Base-by-base conservation (phyloP, 2,888 invertebrate species). In the Eupithecia subfuscata region DNA sequence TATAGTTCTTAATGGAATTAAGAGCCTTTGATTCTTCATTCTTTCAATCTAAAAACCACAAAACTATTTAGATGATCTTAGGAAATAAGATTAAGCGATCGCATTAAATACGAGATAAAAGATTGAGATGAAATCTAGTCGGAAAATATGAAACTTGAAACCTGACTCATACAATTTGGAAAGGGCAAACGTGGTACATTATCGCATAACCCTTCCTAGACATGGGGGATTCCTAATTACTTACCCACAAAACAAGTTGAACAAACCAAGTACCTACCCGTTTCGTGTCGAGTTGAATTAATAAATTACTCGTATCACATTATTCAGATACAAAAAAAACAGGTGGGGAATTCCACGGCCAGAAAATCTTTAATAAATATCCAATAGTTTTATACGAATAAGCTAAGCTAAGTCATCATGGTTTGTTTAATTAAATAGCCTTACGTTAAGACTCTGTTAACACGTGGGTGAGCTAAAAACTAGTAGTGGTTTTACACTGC, bases 201-300 rank as follows among this genome's bases (percentile, higher is more conserved):
- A 64, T 18, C 64, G 9, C 34, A 64, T 18, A 34, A 64, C 64
- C 64, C n/a, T 67, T 18, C 37, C 37, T 67, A 37, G 65, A 40
- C 65, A n/a, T 67, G 65, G 65, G 64, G 40, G 37, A 67, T 37
- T 37, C 65, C 65, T n/a, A 37, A 67, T 37, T 67, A 37, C 65
- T 65, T n/a, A 37, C 34, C 2, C 8, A 34, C n/a, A 67, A 67
- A 67, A 67, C 65, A 67, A 34, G 64, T 30, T 64, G 18, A 18
- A 34, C 18, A 18, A 34, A 16, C 1, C 14, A 12, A 12, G 45
- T 1, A 43, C 2, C 2, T 56, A 56, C 12, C 56, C 4, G n/a
- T 56, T 60, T 60, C 25, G 6, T 60, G 22, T 60, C 12, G 56
- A 56, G n/a, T 52, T 9, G 8, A n/a, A 60, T 60, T 25, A 60